Evolutionary conservation across 1,140 invertebrate genomes (phyloP).

Genomic region (Bombus affinis): DNA sequence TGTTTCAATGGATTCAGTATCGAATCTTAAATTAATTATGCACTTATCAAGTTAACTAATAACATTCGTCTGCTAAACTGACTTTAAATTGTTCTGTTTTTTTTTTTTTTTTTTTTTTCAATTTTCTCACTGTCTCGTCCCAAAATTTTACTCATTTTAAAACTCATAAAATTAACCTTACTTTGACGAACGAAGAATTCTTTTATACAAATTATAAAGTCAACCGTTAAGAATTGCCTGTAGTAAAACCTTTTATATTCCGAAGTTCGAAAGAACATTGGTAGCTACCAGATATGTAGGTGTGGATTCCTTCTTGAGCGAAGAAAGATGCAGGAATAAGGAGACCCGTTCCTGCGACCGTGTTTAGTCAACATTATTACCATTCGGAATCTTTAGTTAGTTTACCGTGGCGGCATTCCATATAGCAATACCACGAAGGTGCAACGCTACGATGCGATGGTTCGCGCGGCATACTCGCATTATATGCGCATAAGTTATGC

Average conservation of each 20-base stretch:
- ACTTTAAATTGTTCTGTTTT: too few relatives aligned
- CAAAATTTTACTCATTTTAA: too few relatives aligned
- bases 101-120: too few relatives aligned
- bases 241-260: neutral
- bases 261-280: neutral
- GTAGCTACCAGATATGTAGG: too few relatives aligned
- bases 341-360: conserved; percentile 30
- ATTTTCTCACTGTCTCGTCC: too few relatives aligned
- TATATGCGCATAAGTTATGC: conserved; percentile 58
- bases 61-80: too few relatives aligned
- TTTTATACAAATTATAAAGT: neutral
- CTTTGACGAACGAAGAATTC: neutral
- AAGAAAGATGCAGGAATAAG: conserved; percentile 37
- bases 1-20: too few relatives aligned
- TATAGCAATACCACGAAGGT: conserved; percentile 40
- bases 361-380: conserved; percentile 56
- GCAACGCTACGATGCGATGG: conserved; percentile 21
- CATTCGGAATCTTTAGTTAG: conserved; percentile 51
- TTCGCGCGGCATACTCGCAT: conserved; percentile 40
- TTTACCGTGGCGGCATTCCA: conserved; percentile 39
- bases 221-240: too few relatives aligned
- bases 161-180: too few relatives aligned
- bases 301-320: conserved; percentile 37
- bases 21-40: too few relatives aligned
- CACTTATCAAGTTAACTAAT: too few relatives aligned